phyloP scores from a whole-genome alignment of 23 tunicate species.

The Aplidium turbinatum region DNA sequence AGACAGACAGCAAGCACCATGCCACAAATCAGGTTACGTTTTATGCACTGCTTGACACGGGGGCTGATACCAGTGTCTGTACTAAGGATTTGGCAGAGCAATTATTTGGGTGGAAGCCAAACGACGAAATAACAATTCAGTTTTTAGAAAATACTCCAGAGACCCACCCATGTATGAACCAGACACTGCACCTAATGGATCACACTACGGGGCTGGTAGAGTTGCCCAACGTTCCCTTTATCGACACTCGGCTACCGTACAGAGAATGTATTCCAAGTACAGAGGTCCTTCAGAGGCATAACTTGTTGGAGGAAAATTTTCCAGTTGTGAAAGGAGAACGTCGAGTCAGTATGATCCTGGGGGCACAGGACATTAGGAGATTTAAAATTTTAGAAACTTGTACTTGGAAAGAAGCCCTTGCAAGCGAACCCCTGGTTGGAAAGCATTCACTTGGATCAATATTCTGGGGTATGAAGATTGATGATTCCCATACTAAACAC shows the following conservation, averaged over 20 bases:
- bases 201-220: not conserved
- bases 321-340: not conserved
- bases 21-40: not conserved
- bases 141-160: conserved; percentile 10
- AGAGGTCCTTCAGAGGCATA: not conserved
- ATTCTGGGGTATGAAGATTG: conserved; percentile 4
- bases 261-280: not conserved
- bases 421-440: not conserved
- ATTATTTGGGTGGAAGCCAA: conserved; percentile 9
- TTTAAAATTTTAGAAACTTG: not conserved
- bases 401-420: not conserved
- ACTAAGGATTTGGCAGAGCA: conserved; percentile 4
- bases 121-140: not conserved
- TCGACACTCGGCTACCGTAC: not conserved
- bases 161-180: conserved; percentile 4
- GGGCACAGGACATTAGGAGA: not conserved
- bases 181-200: not conserved
- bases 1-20: not conserved
- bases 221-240: not conserved
- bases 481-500: not conserved
- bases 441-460: conserved; percentile 1
- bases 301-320: conserved; percentile 1
- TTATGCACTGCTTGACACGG: conserved; percentile 8
- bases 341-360: conserved; percentile 6
- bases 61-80: conserved; percentile 21